Evolutionary conservation across 2,797 vertebrate species (phyloP).

Genomic region (Smutsia temminckii): DNA sequence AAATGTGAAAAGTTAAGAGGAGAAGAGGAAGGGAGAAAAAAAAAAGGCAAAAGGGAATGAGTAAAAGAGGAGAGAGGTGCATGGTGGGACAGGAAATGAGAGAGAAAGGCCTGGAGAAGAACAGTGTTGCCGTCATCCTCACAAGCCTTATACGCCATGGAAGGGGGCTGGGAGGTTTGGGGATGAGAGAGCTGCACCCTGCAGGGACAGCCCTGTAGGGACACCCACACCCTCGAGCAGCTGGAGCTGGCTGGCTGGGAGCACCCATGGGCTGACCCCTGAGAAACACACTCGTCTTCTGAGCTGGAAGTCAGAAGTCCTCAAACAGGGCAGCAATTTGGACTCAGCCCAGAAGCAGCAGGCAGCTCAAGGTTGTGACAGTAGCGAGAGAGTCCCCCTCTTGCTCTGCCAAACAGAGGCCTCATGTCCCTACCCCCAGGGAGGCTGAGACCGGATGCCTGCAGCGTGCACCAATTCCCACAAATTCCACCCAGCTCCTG

Average conservation of each 20-base stretch:
- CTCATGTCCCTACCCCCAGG: not conserved
- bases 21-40: not conserved
- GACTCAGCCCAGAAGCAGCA: not conserved
- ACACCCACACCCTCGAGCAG: not conserved
- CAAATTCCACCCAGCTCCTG: not conserved
- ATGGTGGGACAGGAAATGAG: not conserved
- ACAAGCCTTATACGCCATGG: not conserved
- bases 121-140: not conserved
- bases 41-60: not conserved
- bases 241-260: not conserved
- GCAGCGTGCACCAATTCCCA: not conserved
- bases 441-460: not conserved
- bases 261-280: not conserved
- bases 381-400: not conserved
- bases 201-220: not conserved
- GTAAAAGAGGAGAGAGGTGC: not conserved
- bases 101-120: not conserved
- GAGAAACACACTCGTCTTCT: not conserved
- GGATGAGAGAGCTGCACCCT: not conserved
- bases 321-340: not conserved
- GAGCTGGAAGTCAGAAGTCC: not conserved
- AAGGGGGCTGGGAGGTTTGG: not conserved
- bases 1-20: not conserved
- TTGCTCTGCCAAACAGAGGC: not conserved
- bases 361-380: not conserved